Evolutionary conservation across 2,888 invertebrate genomes (phyloP).

Genomic region (Leptarthrus brevirostris): DNA sequence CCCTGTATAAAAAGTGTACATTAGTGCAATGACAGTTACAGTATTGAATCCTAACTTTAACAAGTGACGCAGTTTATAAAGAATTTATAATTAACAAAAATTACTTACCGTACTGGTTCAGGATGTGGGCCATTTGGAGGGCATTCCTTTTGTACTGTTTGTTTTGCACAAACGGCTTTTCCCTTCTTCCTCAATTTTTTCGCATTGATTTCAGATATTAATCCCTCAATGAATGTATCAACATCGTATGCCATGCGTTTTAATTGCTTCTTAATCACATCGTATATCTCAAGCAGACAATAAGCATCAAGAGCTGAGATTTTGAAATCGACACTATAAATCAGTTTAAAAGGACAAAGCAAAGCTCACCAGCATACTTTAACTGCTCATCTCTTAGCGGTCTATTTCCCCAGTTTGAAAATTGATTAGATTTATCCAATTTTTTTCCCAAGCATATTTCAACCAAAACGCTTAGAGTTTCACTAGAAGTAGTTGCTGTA

Average conservation of each 20-base stretch:
- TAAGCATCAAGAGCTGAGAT: constrained; percentile 83
- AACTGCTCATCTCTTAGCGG: constrained; percentile 83
- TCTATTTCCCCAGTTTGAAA: constrained; percentile 90
- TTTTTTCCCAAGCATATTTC: constrained; percentile 80
- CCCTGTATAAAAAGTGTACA: constrained; percentile 39
- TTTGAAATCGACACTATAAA: background rate
- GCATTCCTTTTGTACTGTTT: constrained; percentile 35
- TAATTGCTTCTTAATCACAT: constrained; percentile 68
- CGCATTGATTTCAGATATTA: constrained; percentile 53
- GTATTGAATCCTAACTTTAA: background rate
- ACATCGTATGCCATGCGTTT: constrained; percentile 66
- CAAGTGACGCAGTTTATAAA: background rate
- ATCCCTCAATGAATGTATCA: constrained; percentile 64
- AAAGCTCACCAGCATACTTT: constrained; percentile 76
- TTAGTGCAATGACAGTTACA: too few species aligned
- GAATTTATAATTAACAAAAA: background rate
- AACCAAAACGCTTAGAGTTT: constrained; percentile 80
- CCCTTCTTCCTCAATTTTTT: constrained; percentile 52
- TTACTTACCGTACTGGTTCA: constrained; percentile 11
- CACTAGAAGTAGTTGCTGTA: constrained; percentile 69
- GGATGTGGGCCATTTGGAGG: constrained; percentile 31
- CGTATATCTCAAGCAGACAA: constrained; percentile 85
- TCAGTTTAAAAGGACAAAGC: too few species aligned
- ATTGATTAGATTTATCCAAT: constrained; percentile 88
- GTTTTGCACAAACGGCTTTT: constrained; percentile 53